Percentiles rank a stretch among this genome's conserved stretches.
These are phyloP conservation scores for Limnephilus auricula DNA, from an alignment of 2,888 invertebrate genomes.

Conservation along the genomic window DNA sequence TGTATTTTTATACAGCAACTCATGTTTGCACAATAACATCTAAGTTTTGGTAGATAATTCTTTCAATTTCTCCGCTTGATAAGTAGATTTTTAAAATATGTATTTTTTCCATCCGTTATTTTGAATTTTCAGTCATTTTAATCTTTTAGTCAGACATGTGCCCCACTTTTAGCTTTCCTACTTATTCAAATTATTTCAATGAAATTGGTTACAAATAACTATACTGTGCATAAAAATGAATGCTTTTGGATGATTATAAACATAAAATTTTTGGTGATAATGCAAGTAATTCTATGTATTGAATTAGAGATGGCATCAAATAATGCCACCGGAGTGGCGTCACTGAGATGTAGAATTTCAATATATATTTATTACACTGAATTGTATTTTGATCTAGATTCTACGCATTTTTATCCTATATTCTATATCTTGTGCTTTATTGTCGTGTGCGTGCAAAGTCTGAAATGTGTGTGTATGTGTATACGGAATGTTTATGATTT, in stretches of 20 bases:
- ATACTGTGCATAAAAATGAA: background rate
- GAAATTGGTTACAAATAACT: background rate
- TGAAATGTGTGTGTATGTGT: slow-evolving; percentile 37
- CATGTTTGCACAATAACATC: slow-evolving; percentile 21
- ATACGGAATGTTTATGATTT: slow-evolving; percentile 47
- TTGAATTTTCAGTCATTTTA: background rate
- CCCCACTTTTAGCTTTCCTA: background rate
- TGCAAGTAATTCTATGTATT: background rate
- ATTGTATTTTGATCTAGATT: background rate
- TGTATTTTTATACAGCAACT: slow-evolving; percentile 44
- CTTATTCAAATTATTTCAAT: background rate
- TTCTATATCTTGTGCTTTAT: slow-evolving; percentile 28
- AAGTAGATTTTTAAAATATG: background rate
- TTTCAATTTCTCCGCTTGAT: background rate
- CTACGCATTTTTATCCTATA: slow-evolving; percentile 24
- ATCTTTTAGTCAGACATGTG: background rate
- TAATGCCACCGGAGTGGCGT: background rate
- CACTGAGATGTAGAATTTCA: background rate
- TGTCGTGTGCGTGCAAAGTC: slow-evolving; percentile 38
- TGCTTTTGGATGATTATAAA: background rate
- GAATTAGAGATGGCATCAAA: background rate
- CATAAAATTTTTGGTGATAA: background rate
- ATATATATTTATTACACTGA: background rate
- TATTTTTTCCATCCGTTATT: background rate
- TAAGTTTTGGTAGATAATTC: slow-evolving; percentile 3